A percentile compares a stretch with the other conserved stretches of the same genome.
These are phyloP conservation scores for Hofmannophila pseudospretella DNA, from an alignment of 2,888 invertebrate species.

Conservation along the genomic window DNA sequence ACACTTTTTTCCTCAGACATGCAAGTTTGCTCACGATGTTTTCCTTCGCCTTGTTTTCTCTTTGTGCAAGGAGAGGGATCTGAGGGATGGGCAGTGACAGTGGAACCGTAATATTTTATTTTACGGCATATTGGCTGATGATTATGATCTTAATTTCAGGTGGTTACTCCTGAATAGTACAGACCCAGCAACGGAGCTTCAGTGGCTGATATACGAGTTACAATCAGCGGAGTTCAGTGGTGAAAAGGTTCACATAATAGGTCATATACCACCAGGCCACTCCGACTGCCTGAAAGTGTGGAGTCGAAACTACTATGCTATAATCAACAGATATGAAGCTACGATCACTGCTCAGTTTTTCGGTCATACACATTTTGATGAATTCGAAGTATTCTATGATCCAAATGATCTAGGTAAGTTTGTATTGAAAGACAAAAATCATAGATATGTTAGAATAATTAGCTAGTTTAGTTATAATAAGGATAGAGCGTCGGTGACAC, in stretches of 20 bases:
- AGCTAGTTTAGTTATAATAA: too few species aligned
- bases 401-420: conserved; percentile 84
- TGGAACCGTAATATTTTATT: too few species aligned
- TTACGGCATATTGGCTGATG: too few species aligned
- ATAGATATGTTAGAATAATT: too few species aligned
- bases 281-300: conserved; percentile 96
- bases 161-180: conserved; percentile 96
- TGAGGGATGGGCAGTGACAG: too few species aligned
- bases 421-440: background rate
- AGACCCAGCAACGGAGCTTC: conserved; percentile 95
- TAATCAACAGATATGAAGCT: conserved; percentile 91
- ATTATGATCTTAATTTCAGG: too few species aligned
- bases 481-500: too few species aligned
- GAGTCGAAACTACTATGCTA: conserved; percentile 95
- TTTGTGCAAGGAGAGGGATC: too few species aligned
- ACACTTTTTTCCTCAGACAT: too few species aligned
- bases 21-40: too few species aligned
- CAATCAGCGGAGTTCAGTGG: conserved; percentile 95
- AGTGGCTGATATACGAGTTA: conserved; percentile 96
- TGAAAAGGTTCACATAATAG: conserved; percentile 98
- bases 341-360: conserved; percentile 96
- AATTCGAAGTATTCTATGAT: conserved; percentile 96
- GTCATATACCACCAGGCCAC: conserved; percentile 97
- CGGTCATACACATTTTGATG: conserved; percentile 96
- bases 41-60: too few species aligned